phyloP scores from a whole-genome alignment of 2,113 vertebrate genomes.

The Macquaria ambigua region DNA sequence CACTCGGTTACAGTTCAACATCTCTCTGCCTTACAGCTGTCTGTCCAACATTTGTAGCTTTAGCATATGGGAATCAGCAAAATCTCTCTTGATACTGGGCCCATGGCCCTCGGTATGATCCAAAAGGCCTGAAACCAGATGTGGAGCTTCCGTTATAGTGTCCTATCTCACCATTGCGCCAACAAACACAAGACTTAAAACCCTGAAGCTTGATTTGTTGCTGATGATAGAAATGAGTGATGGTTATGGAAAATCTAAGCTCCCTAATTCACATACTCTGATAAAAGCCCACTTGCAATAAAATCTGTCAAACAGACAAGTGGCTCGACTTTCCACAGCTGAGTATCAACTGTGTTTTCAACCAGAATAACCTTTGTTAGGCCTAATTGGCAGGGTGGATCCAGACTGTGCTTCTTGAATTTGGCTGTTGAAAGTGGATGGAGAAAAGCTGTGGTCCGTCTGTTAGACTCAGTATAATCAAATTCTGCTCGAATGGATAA shows the following conservation, averaged over 20 bases:
- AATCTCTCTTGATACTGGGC: background rate
- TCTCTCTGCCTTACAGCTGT: constrained; percentile 25
- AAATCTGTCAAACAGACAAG: background rate
- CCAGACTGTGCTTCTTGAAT: constrained; percentile 14
- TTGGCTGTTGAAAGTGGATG: background rate
- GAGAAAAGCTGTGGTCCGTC: background rate
- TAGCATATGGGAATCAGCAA: constrained; percentile 4
- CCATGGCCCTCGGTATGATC: background rate
- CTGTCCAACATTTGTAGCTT: background rate
- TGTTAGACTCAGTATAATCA: background rate
- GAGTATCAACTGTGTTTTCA: constrained; percentile 23
- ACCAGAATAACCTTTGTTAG: constrained; percentile 4
- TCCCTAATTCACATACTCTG: background rate
- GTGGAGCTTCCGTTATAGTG: constrained; percentile 37
- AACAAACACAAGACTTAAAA: constrained; percentile 26
- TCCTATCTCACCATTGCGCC: constrained; percentile 1
- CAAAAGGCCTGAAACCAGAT: constrained; percentile 42
- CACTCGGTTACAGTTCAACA: background rate
- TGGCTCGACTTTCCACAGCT: background rate
- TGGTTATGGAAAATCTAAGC: background rate
- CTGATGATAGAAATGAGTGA: constrained; percentile 12
- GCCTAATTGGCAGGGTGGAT: constrained; percentile 10
- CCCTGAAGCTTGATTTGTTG: background rate
- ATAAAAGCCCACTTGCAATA: background rate
- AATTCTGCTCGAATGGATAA: background rate